Conservation (phyloP, 2,888 invertebrate genomes). For the Rugalucina vietnamica region DNA sequence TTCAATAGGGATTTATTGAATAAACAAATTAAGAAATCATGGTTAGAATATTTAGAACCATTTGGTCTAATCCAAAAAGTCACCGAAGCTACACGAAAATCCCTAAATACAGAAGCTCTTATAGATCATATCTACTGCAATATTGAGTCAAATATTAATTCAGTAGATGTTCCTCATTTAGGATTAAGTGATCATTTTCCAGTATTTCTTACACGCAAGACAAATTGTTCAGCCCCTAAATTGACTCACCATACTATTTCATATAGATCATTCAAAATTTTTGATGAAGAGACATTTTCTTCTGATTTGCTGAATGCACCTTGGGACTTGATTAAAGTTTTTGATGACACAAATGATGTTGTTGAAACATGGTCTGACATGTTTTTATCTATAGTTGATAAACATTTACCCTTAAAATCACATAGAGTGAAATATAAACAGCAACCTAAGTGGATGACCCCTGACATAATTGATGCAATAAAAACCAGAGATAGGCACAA, state of each 20-base stretch:
- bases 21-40: neutral
- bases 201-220: neutral
- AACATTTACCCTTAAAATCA: neutral
- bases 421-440: neutral
- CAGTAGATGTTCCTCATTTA: neutral
- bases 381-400: neutral
- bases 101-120: neutral
- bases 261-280: conserved; percentile 12
- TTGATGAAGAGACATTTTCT: neutral
- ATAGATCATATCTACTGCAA: conserved; percentile 10
- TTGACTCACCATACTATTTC: neutral
- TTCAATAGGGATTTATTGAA: neutral
- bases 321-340: neutral
- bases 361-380: neutral
- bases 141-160: neutral
- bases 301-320: neutral
- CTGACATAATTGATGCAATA: neutral
- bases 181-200: conserved; percentile 8
- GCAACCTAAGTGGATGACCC: conserved; percentile 8
- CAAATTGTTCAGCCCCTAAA: neutral
- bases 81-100: neutral
- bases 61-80: neutral
- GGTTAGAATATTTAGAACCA: neutral
- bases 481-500: neutral
- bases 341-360: neutral